Evolutionary conservation across 2,113 vertebrate species (phyloP).

Genomic region (Entelurus aequoreus): DNA sequence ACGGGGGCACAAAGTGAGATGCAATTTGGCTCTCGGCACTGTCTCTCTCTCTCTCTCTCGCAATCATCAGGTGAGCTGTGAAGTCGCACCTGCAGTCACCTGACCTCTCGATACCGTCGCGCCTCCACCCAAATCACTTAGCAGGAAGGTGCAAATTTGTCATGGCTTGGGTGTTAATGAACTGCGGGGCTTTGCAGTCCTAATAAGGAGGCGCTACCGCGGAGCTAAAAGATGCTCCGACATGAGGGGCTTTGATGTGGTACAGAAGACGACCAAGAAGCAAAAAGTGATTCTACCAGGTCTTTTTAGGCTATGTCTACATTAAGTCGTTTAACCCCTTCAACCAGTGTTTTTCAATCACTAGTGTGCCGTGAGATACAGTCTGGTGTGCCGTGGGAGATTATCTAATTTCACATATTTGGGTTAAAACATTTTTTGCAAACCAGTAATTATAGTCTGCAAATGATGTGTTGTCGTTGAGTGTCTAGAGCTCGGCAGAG

Average conservation of each 20-base stretch:
- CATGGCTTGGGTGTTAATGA: slow-evolving; percentile 71
- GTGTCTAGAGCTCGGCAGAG: no score
- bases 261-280: slow-evolving; percentile 19
- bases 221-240: slow-evolving; percentile 37
- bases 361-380: no score
- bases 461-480: no score
- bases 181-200: slow-evolving; percentile 50
- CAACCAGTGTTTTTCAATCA: no score
- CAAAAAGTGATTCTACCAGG: slow-evolving; percentile 11
- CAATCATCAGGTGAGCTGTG: slow-evolving; percentile 43
- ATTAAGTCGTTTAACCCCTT: no score
- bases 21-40: slow-evolving; percentile 24
- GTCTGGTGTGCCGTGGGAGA: no score
- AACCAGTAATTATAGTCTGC: no score
- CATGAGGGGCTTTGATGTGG: slow-evolving; percentile 26
- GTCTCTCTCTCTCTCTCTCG: slow-evolving; percentile 25
- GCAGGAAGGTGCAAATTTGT: slow-evolving; percentile 66
- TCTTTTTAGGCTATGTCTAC: no score
- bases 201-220: slow-evolving; percentile 50
- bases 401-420: no score
- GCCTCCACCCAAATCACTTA: slow-evolving; percentile 47
- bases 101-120: slow-evolving; percentile 21
- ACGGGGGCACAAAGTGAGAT: slow-evolving; percentile 18
- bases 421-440: no score
- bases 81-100: slow-evolving; percentile 31